Base-by-base conservation (phyloP, 2,888 invertebrate genomes). In the Seira ritae region DNA sequence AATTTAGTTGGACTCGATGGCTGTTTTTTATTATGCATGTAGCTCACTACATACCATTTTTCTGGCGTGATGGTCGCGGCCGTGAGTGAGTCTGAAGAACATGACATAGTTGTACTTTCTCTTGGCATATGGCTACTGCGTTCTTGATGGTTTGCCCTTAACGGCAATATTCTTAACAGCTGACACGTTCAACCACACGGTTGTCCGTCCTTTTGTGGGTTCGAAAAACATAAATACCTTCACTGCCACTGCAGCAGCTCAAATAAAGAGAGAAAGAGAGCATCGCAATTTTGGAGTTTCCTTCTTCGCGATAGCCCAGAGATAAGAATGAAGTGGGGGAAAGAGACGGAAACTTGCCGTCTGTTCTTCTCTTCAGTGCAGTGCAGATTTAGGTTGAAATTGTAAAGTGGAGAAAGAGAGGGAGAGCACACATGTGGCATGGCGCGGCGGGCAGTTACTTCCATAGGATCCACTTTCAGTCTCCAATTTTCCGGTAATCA, bases 401-500 rank as follows among this genome's bases (percentile, higher is more conserved):
- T 22, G 71, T 71, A 17, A 55, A 55, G 4, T 2, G n/a, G 24
- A 55, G 55, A 55, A 23, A 17, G n/a, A 12, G n/a, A n/a, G n/a
- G n/a, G n/a, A n/a, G n/a, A n/a, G n/a, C n/a, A n/a, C n/a, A n/a
- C n/a, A n/a, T n/a, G n/a, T n/a, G n/a, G n/a, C n/a, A n/a, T n/a
- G n/a, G n/a, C n/a, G n/a, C n/a, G n/a, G n/a, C n/a, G n/a, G n/a
- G n/a, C n/a, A n/a, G n/a, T n/a, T n/a, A n/a, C n/a, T n/a, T n/a
- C n/a, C n/a, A n/a, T n/a, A n/a, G 17, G 17, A 17, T 17, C 12
- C 50, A 22, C 22, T 70, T 70, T 71, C 71, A n/a, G n/a, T n/a
- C n/a, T 69, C 55, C 37, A 60, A 75, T 75, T 68, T 68, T 68
- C 55, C 8, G 19, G 55, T 31, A 75, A 76, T 65, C 62, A 77